Percentiles rank a stretch among this genome's conserved stretches.
phyloP scores from a whole-genome alignment of 1,140 invertebrate species.

The Listronotus bonariensis region DNA sequence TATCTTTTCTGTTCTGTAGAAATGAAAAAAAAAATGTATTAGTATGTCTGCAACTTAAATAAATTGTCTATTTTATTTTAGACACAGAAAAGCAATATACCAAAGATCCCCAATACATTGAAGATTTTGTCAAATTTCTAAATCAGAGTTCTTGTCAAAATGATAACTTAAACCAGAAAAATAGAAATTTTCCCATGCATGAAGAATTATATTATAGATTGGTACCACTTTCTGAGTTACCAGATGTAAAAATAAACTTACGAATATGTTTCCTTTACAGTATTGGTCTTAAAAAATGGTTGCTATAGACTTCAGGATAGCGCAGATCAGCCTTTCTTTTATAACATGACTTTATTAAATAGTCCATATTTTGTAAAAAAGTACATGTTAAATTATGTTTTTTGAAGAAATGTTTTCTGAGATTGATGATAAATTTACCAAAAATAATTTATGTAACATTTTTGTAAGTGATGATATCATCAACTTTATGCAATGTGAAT shows the following conservation, averaged over 20 bases:
- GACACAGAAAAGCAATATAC: not conserved
- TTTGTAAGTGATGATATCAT: slow-evolving; percentile 43
- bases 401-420: slow-evolving; percentile 36
- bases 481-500: slow-evolving; percentile 47
- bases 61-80: too few relatives aligned
- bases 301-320: not conserved
- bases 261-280: slow-evolving; percentile 31
- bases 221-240: slow-evolving; percentile 30
- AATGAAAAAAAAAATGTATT: too few relatives aligned
- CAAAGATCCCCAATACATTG: slow-evolving; percentile 10
- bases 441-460: slow-evolving; percentile 24
- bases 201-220: slow-evolving; percentile 33
- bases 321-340: not conserved
- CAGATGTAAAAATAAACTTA: slow-evolving; percentile 9
- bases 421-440: slow-evolving; percentile 4
- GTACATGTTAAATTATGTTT: slow-evolving; percentile 34
- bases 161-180: not conserved
- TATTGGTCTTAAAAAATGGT: slow-evolving; percentile 36
- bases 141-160: slow-evolving; percentile 14
- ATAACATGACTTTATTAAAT: slow-evolving; percentile 18
- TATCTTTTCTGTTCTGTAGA: too few relatives aligned
- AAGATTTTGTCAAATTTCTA: slow-evolving; percentile 36
- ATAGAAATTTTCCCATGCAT: slow-evolving; percentile 12
- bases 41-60: too few relatives aligned
- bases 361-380: slow-evolving; percentile 27